Conservation (phyloP, 2,888 invertebrate species). For the Drosophila buzzatii region DNA sequence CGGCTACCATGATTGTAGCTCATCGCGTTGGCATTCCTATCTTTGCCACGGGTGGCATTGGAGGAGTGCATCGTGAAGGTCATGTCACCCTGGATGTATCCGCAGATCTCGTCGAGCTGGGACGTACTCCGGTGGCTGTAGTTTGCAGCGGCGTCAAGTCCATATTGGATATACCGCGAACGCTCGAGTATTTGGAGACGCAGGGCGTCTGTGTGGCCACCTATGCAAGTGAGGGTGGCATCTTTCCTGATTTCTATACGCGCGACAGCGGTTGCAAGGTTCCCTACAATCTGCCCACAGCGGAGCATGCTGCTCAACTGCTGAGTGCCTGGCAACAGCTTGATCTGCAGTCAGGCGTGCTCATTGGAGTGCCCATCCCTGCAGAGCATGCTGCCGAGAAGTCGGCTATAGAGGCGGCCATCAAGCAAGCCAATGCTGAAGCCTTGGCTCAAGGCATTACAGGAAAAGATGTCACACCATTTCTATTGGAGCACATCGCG, state of each 20-base stretch:
- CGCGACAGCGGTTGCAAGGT: constrained; percentile 90
- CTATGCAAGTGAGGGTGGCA: constrained; percentile 88
- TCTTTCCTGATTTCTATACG: constrained; percentile 98
- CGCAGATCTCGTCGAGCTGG: constrained; percentile 96
- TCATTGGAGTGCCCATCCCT: constrained; percentile 97
- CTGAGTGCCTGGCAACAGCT: constrained; percentile 87
- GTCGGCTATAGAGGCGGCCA: constrained; percentile 88
- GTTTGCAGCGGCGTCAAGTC: constrained; percentile 99
- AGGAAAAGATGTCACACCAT: constrained; percentile 97
- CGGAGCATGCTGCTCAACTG: constrained; percentile 90
- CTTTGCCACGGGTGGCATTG: constrained; percentile 96
- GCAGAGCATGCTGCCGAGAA: constrained; percentile 87
- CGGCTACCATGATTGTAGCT: constrained; percentile 95
- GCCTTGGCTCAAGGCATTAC: constrained; percentile 88
- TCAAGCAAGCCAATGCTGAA: constrained; percentile 89
- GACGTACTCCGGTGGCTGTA: constrained; percentile 94
- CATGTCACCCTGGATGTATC: constrained; percentile 96
- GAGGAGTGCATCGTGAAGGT: constrained; percentile 96
- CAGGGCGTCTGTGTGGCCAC: constrained; percentile 96
- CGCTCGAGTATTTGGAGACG: constrained; percentile 98
- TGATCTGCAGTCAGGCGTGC: constrained; percentile 89
- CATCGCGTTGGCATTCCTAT: constrained; percentile 93
- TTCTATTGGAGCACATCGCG: constrained; percentile 91
- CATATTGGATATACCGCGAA: constrained; percentile 97
- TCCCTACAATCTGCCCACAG: constrained; percentile 89